Percentiles rank a stretch among this genome's conserved stretches.
Evolutionary conservation across 2,113 vertebrate species (phyloP).

Genomic region (Phrynosoma blainvillii): DNA sequence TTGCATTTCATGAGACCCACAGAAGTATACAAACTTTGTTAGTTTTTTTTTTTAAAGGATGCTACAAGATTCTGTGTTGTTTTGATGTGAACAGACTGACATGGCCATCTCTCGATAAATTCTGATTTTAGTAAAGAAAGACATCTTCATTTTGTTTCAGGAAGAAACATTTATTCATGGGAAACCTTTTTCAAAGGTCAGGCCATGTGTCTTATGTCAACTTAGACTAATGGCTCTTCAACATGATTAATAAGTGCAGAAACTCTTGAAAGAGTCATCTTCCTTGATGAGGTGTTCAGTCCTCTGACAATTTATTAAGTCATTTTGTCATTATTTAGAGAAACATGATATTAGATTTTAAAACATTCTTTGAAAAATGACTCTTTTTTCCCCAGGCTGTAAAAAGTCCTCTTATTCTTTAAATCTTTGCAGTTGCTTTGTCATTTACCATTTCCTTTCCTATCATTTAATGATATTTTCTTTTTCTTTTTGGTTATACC

Average conservation of each 20-base stretch:
- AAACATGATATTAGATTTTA: conserved; percentile 24
- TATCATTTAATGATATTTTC: neutral
- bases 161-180: conserved; percentile 39
- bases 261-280: conserved; percentile 34
- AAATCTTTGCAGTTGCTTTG: neutral
- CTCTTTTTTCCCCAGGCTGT: neutral
- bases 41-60: neutral
- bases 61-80: neutral
- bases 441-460: neutral
- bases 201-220: conserved; percentile 22
- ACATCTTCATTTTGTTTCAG: conserved; percentile 17
- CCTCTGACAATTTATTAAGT: conserved; percentile 35
- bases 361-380: conserved; percentile 7
- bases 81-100: neutral
- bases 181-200: conserved; percentile 37
- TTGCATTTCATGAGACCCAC: neutral
- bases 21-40: neutral
- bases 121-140: neutral
- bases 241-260: conserved; percentile 36
- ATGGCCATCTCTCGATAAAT: neutral
- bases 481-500: too few relatives aligned
- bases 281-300: conserved; percentile 28
- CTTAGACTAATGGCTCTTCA: conserved; percentile 40
- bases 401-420: neutral
- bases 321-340: conserved; percentile 12